These are phyloP conservation scores for Drosophila prosaltans DNA, from an alignment of 1,140 invertebrate genomes.

Conservation along the genomic window DNA sequence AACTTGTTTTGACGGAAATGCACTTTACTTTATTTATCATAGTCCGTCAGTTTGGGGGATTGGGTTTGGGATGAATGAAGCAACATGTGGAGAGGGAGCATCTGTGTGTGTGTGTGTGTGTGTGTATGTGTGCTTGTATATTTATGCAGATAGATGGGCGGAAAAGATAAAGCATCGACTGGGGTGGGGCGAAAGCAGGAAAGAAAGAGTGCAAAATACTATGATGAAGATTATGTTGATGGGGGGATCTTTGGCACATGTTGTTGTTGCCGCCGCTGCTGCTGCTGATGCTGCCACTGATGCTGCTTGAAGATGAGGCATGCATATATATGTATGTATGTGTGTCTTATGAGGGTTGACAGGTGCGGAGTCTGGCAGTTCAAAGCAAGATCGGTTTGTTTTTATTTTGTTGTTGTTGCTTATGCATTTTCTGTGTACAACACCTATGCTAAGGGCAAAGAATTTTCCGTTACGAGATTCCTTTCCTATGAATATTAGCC, in stretches of 20 bases:
- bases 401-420: neutral
- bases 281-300: neutral
- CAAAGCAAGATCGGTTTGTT: constrained; percentile 36
- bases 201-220: constrained; percentile 58
- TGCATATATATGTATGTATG: neutral
- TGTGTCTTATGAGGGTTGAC: constrained; percentile 44
- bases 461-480: neutral
- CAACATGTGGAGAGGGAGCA: constrained; percentile 71
- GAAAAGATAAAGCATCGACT: constrained; percentile 72
- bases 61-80: constrained; percentile 71
- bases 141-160: constrained; percentile 79
- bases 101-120: constrained; percentile 8
- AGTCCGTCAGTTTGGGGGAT: constrained; percentile 61
- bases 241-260: constrained; percentile 42
- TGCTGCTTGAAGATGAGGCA: neutral
- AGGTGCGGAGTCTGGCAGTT: constrained; percentile 55
- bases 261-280: constrained; percentile 16
- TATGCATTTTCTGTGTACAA: neutral
- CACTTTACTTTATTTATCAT: constrained; percentile 82
- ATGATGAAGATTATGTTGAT: constrained; percentile 21
- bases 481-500: no score
- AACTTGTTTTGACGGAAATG: constrained; percentile 82
- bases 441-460: neutral
- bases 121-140: constrained; percentile 36
- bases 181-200: constrained; percentile 38